A percentile compares a stretch with the other conserved stretches of the same genome.
Conservation (phyloP, 2,888 invertebrate genomes). For the Odontocerum albicorne region DNA sequence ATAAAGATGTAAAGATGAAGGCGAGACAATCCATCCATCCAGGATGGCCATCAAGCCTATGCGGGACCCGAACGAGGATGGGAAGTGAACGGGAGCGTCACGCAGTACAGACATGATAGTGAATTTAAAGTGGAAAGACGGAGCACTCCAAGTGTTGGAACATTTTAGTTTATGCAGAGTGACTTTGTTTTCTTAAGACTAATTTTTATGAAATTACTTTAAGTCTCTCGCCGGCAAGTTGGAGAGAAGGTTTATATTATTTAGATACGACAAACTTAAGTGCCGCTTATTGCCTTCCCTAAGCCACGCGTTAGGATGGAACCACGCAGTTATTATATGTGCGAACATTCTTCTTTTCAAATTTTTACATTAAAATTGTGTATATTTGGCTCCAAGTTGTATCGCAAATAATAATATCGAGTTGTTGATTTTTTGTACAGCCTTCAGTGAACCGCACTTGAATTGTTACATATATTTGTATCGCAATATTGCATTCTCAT, state of each 20-base stretch:
- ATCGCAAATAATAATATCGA: slow-evolving; percentile 15
- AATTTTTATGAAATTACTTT: slow-evolving; percentile 10
- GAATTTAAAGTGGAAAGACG: no score
- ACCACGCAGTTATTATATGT: slow-evolving; percentile 11
- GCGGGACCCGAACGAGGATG: no score
- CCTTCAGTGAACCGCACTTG: slow-evolving; percentile 7
- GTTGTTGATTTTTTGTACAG: slow-evolving; percentile 26
- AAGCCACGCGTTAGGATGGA: slow-evolving; percentile 30
- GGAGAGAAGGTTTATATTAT: slow-evolving; percentile 3
- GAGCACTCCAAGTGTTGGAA: slow-evolving; percentile 12
- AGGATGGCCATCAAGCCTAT: no score
- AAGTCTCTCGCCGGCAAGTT: neutral
- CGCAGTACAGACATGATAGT: no score
- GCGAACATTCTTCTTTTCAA: slow-evolving; percentile 24
- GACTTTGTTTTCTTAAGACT: slow-evolving; percentile 9
- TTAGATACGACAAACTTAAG: slow-evolving; percentile 32
- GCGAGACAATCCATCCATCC: no score
- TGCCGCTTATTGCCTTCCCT: slow-evolving; percentile 36
- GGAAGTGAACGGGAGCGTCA: no score
- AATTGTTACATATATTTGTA: slow-evolving; percentile 5
- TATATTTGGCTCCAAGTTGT: slow-evolving; percentile 13
- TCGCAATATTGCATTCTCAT: no score
- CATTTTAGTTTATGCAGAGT: slow-evolving; percentile 6
- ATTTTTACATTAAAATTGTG: slow-evolving; percentile 18
- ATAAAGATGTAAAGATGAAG: no score